A percentile compares a stretch with the other conserved stretches of the same genome.
These are phyloP conservation scores for Brotula barbata DNA, from an alignment of 2,797 vertebrate species.

Conservation along the genomic window DNA sequence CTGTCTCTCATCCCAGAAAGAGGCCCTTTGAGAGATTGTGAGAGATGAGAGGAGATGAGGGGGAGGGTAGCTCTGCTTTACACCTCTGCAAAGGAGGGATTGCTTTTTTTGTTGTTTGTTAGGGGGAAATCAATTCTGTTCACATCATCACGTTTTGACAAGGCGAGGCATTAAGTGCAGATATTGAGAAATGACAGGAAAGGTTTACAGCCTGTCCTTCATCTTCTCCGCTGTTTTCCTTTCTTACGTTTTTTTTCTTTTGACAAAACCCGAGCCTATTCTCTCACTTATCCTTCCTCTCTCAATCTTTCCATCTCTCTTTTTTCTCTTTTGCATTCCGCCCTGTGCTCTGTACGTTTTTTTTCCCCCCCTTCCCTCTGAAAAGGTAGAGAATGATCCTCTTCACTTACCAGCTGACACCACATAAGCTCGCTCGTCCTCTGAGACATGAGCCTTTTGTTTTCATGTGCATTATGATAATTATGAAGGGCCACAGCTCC, in stretches of 20 bases:
- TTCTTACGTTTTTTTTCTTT: conserved; percentile 42
- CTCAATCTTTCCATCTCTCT: conserved; percentile 38
- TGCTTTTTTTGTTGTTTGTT: conserved; percentile 77
- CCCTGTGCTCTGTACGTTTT: neutral
- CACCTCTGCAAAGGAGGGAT: conserved; percentile 79
- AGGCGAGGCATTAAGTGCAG: conserved; percentile 76
- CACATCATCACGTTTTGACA: conserved; percentile 78
- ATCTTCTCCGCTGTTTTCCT: conserved; percentile 57
- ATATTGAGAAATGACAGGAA: conserved; percentile 77
- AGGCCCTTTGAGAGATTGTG: conserved; percentile 73
- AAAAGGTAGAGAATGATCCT: conserved; percentile 75
- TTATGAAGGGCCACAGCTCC: conserved; percentile 72
- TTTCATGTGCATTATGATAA: conserved; percentile 79
- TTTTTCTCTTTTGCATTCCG: neutral
- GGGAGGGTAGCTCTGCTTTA: conserved; percentile 75
- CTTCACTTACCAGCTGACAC: conserved; percentile 79
- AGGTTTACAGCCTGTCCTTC: conserved; percentile 73
- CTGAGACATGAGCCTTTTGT: conserved; percentile 74
- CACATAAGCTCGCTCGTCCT: conserved; percentile 74
- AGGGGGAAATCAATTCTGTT: conserved; percentile 75
- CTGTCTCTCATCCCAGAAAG: conserved; percentile 71
- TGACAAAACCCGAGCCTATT: conserved; percentile 68
- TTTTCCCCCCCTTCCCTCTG: conserved; percentile 22
- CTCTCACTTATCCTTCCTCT: conserved; percentile 56
- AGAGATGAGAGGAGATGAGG: conserved; percentile 74